Base-by-base conservation (phyloP, 2,888 invertebrate species). In the Bombylius major region DNA sequence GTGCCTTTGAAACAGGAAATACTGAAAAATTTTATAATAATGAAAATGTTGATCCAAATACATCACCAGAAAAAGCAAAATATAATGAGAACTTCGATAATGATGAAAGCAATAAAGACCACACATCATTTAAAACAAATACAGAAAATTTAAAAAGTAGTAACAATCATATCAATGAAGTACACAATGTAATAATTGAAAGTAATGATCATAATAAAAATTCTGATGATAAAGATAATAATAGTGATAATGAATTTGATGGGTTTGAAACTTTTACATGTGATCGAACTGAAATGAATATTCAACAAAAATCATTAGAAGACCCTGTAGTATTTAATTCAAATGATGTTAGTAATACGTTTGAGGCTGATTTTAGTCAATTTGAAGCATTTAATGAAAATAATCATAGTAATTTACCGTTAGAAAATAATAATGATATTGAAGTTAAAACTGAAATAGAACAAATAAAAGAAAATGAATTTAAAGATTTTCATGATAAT, bases 351-450 rank as follows among this genome's bases (percentile, higher is more conserved):
- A 11, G 5, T 47, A 47, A 47, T 47, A 47, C 53, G 23, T 64
- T 65, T 39, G 62, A 62, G 58, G 65, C 64, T 8, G 65, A 65
- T 54, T 65, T 65, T 56, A 64, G 64, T 60, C 64, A 65, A 58
- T 64, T 64, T 57, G 55, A 61, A 23, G 23, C 51, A 39, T 36
- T 34, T 8, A 51, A 51, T 23, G 34, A 31, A 34, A n/a, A 51
- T 31, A 33, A 39, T 39, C 36, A 12, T 39, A 34, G 36, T 32
- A 9, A 47, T 33, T 42, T 42, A 42, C 4, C 7, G 4, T 31
- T 47, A 50, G 31, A 34, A 49, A 51, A n/a, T 23, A 48, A n/a
- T 7, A 31, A 48, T 3, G 5, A 39, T 5, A 39, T 42, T 39
- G 9, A 13, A 47, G 7, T 14, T 14, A 42, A 39, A 42, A 34